These are phyloP conservation scores for Gallinago solitaria DNA, from an alignment of 2,797 vertebrate species.

Conservation along the genomic window DNA sequence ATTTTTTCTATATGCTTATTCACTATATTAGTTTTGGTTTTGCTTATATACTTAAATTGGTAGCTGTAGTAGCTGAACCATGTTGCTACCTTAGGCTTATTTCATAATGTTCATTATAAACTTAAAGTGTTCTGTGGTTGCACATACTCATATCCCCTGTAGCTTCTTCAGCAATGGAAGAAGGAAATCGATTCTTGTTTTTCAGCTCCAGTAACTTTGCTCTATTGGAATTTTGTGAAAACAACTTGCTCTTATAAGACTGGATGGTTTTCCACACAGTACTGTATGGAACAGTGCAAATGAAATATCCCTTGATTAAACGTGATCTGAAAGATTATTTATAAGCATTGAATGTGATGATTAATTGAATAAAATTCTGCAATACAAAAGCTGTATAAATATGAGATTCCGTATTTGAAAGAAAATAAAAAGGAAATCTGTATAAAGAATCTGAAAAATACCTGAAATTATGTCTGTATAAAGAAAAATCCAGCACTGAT, in stretches of 20 bases:
- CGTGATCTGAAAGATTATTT: not conserved
- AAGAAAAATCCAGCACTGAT: fast-evolving
- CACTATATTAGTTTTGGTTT: not conserved
- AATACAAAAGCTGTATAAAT: not conserved
- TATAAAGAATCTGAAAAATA: not conserved
- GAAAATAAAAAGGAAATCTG: not conserved
- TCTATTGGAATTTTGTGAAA: not conserved
- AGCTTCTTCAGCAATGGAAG: not conserved
- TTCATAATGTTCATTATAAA: not conserved
- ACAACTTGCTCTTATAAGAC: not conserved
- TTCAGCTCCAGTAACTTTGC: not conserved
- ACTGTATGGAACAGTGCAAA: not conserved
- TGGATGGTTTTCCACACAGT: not conserved
- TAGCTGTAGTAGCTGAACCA: not conserved
- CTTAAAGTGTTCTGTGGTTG: not conserved
- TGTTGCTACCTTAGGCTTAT: not conserved
- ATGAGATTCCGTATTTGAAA: not conserved
- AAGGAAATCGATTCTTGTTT: not conserved
- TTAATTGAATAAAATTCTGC: not conserved
- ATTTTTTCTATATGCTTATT: not conserved
- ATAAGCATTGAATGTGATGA: not conserved
- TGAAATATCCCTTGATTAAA: not conserved
- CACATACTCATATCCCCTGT: not conserved
- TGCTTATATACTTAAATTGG: not conserved
- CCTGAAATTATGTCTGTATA: not conserved